These are phyloP conservation scores for Hippopotamyrus pictus DNA, from an alignment of 2,797 vertebrate genomes.

Conservation along the genomic window DNA sequence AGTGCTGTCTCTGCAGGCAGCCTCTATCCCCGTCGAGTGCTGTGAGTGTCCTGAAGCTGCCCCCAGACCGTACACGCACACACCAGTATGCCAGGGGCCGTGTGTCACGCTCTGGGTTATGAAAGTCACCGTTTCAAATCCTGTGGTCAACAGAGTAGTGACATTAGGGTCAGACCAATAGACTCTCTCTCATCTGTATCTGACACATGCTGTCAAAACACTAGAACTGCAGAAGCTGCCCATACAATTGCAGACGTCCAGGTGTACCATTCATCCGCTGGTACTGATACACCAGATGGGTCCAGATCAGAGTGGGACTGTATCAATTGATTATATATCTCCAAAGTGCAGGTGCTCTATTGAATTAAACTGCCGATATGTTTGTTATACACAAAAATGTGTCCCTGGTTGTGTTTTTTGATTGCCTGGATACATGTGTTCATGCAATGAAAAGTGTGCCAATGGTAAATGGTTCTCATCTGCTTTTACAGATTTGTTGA, in stretches of 20 bases:
- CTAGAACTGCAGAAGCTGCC: neutral
- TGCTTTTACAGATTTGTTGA: neutral
- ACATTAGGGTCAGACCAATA: neutral
- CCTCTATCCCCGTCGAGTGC: slow-evolving; percentile 85
- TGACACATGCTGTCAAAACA: neutral
- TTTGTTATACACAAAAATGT: neutral
- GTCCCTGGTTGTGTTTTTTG: neutral
- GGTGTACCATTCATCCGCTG: neutral
- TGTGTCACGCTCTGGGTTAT: neutral
- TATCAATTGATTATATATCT: neutral
- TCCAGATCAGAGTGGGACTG: neutral
- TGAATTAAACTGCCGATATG: neutral
- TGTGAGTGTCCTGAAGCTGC: slow-evolving; percentile 68
- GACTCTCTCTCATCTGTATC: neutral
- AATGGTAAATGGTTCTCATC: neutral
- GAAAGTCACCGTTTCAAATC: neutral
- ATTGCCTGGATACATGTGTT: neutral
- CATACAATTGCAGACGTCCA: neutral
- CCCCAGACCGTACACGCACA: neutral
- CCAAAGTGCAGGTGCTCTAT: neutral
- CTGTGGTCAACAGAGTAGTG: neutral
- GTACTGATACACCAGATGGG: neutral
- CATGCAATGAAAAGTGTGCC: neutral
- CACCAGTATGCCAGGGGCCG: neutral
- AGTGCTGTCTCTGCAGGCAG: slow-evolving; percentile 79